Evolutionary conservation across 2,113 vertebrate species (phyloP).

Genomic region (Rallus limicola): DNA sequence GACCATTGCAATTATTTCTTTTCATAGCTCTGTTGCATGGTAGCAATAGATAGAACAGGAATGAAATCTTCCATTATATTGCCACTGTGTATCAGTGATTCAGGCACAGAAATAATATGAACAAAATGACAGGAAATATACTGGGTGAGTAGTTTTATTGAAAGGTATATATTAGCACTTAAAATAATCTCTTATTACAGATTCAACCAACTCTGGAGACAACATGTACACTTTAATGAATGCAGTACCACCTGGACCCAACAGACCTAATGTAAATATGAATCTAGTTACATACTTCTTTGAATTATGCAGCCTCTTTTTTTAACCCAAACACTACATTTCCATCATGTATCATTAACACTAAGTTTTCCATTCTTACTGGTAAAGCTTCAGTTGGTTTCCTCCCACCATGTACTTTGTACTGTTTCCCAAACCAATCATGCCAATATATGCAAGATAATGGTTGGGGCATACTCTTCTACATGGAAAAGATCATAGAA

Average conservation of each 20-base stretch:
- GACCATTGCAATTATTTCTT: conserved; percentile 30
- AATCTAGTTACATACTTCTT: background rate
- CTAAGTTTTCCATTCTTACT: background rate
- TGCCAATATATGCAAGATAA: background rate
- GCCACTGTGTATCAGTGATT: background rate
- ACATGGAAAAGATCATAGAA: background rate
- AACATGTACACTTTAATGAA: conserved; percentile 99
- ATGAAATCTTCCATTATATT: conserved; percentile 17
- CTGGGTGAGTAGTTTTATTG: conserved; percentile 12
- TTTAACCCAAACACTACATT: background rate
- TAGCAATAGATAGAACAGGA: background rate
- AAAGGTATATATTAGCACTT: conserved; percentile 11
- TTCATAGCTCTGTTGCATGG: conserved; percentile 17
- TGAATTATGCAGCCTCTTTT: background rate
- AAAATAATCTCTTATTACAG: conserved; percentile 78
- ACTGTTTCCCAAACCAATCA: background rate
- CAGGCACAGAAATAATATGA: background rate
- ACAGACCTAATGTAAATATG: conserved; percentile 92
- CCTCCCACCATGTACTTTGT: background rate
- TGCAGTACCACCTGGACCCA: conserved; percentile 92
- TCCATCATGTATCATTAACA: background rate
- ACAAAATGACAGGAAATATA: background rate
- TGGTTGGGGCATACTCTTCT: background rate
- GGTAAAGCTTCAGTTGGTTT: background rate
- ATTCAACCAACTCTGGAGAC: conserved; percentile 98